Evolutionary conservation across 1,140 invertebrate genomes (phyloP).

Genomic region (Dinoponera quadriceps): DNA sequence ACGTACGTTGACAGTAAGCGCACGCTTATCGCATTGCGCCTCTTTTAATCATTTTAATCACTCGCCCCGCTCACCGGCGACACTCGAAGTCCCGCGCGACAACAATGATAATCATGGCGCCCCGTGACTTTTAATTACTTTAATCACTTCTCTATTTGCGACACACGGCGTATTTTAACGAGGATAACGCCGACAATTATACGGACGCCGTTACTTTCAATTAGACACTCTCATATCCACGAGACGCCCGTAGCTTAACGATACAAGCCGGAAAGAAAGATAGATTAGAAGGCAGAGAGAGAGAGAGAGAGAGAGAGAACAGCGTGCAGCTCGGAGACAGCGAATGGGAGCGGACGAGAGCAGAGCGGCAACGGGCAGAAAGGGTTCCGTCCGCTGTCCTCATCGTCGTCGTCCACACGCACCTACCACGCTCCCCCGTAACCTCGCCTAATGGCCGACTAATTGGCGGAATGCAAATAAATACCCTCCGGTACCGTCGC

Average conservation of each 20-base stretch:
- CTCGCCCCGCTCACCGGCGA: no score
- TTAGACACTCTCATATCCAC: neutral
- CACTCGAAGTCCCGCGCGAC: neutral
- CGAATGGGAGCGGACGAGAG: constrained; percentile 14
- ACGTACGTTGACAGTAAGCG: no score
- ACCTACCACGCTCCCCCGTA: constrained; percentile 68
- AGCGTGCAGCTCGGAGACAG: neutral
- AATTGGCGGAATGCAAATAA: constrained; percentile 85
- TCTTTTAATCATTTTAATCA: no score
- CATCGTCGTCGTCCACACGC: neutral
- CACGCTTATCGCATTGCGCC: no score
- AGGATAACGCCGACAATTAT: neutral
- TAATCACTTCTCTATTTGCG: neutral
- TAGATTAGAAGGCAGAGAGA: constrained; percentile 21
- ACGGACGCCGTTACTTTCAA: neutral
- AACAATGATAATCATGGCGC: neutral
- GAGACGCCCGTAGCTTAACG: neutral
- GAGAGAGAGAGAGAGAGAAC: no score
- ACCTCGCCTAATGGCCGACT: constrained; percentile 82
- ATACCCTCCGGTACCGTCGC: constrained; percentile 81
- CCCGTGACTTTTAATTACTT: constrained; percentile 11
- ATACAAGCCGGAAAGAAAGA: neutral
- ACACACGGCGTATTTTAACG: neutral
- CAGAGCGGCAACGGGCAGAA: neutral
- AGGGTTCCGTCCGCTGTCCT: constrained; percentile 5